Base-by-base conservation (phyloP, 1,140 invertebrate genomes). In the Aethina tumida region DNA sequence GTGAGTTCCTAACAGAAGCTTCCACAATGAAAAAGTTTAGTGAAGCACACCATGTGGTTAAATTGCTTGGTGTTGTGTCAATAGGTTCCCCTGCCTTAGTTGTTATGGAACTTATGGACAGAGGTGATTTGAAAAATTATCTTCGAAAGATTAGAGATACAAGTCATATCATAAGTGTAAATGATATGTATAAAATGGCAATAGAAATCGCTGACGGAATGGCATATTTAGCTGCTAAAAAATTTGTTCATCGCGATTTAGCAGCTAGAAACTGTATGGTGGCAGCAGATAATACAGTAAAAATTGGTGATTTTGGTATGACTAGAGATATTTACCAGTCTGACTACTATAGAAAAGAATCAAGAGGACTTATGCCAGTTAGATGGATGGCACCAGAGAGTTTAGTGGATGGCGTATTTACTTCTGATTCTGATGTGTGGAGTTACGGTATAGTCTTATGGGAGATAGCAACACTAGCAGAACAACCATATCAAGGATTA, bases 1-100 rank as follows among this genome's bases (percentile, higher is more conserved):
- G 83, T 41, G 81, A 88, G 58, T 97, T 98, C 65, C 66, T 98
- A 9, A 91, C 92, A 58, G 94, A 97, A 67, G 92, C 90, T 14
- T 84, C 83, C n/a, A 83, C 91, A 6, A 96, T 97, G 92, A 96
- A 95, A 60, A 74, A 80, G 27, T 94, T 96, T 61, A 58, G 47
- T 32, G 40, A 52, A 6, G 53, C 53, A 2, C 48, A 56, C 41
- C 82, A 84, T 56, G 77, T 86, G 13, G 75, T 86, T 1, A 73
- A 71, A 49, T 59, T 86, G 7, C 50, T 81, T 1, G 83, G 83
- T 4, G 77, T 86, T 6, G 78, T 84, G 2, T 80, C 77, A 0
- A 66, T 68, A 34, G 72, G 68, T 2, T 66, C 70, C 36, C 77
- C 79, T 7, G 70, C 77, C 1, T 65, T 72, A 22, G 79, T 86